These are phyloP conservation scores for Nothobranchius kuhntae DNA, from an alignment of 2,113 vertebrate genomes.

Conservation along the genomic window DNA sequence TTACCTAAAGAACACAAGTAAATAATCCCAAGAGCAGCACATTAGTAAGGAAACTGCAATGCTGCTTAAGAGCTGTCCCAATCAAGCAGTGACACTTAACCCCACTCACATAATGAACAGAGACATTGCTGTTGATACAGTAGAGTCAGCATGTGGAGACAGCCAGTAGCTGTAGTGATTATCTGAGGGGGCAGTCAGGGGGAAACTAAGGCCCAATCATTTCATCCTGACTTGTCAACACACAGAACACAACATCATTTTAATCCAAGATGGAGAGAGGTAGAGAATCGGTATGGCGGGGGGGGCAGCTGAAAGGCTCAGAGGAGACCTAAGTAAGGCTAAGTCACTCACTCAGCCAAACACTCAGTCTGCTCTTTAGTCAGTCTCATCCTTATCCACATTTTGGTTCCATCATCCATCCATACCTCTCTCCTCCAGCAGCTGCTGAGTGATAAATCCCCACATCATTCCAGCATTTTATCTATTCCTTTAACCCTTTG, in stretches of 20 bases:
- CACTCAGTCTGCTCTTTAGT: slow-evolving; percentile 72
- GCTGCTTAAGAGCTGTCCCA: too few relatives aligned
- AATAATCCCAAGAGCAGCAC: too few relatives aligned
- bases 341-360: slow-evolving; percentile 76
- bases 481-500: slow-evolving; percentile 46
- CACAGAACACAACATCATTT: slow-evolving; percentile 63
- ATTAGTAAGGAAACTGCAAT: too few relatives aligned
- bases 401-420: slow-evolving; percentile 73
- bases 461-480: slow-evolving; percentile 47
- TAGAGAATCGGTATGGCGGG: slow-evolving; percentile 31
- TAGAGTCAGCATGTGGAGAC: slow-evolving; percentile 46
- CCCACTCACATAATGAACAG: slow-evolving; percentile 32
- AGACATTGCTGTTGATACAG: slow-evolving; percentile 56
- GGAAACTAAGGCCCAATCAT: slow-evolving; percentile 77
- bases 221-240: slow-evolving; percentile 70
- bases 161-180: slow-evolving; percentile 59
- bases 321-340: slow-evolving; percentile 78
- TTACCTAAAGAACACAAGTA: too few relatives aligned
- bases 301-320: slow-evolving; percentile 50
- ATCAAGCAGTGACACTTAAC: slow-evolving; percentile 21
- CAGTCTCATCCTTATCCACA: slow-evolving; percentile 66
- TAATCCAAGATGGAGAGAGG: slow-evolving; percentile 43
- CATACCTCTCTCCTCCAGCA: slow-evolving; percentile 51
- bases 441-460: slow-evolving; percentile 56
- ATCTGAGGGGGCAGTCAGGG: slow-evolving; percentile 54